Conservation (phyloP, 2,888 invertebrate species). For the Hecatera dysodea region DNA sequence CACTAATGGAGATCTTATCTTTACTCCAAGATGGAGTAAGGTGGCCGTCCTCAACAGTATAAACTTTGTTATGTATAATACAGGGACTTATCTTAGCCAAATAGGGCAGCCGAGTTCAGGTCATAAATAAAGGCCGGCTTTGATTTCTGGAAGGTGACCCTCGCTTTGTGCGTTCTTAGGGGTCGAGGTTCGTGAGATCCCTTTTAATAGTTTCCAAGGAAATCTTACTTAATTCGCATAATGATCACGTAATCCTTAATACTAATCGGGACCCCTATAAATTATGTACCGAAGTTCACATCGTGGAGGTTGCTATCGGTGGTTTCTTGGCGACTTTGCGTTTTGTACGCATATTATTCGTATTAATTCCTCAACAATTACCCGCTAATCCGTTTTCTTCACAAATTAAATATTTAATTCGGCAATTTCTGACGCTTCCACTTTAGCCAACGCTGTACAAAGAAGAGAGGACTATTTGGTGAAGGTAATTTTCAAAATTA, state of each 20-base stretch:
- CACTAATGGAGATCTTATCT: conserved; percentile 89
- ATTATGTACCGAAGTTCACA: conserved; percentile 72
- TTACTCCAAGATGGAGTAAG: conserved; percentile 83
- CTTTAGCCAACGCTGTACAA: conserved; percentile 80
- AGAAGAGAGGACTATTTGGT: conserved; percentile 82
- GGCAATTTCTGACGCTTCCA: conserved; percentile 87
- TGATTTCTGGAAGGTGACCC: conserved; percentile 89
- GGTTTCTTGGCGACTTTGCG: conserved; percentile 60
- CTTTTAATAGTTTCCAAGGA: conserved; percentile 86
- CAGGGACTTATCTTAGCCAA: conserved; percentile 84
- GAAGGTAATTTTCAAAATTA: conserved; percentile 87
- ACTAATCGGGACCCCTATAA: conserved; percentile 77
- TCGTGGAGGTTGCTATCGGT: conserved; percentile 60
- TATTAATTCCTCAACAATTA: conserved; percentile 81
- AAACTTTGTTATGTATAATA: conserved; percentile 86
- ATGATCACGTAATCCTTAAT: conserved; percentile 82
- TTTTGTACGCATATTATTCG: conserved; percentile 66
- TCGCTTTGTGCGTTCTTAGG: conserved; percentile 79
- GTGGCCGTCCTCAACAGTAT: conserved; percentile 84
- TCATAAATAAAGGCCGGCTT: conserved; percentile 88
- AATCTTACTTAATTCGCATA: conserved; percentile 85
- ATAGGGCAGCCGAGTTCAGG: conserved; percentile 82
- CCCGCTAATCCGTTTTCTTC: conserved; percentile 84
- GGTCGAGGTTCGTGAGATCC: conserved; percentile 81
- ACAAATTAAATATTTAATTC: conserved; percentile 86